Evolutionary conservation across 2,113 vertebrate genomes (phyloP), one percentile per base, ranked within the genome.

Genomic region (Heliornis fulica): DNA sequence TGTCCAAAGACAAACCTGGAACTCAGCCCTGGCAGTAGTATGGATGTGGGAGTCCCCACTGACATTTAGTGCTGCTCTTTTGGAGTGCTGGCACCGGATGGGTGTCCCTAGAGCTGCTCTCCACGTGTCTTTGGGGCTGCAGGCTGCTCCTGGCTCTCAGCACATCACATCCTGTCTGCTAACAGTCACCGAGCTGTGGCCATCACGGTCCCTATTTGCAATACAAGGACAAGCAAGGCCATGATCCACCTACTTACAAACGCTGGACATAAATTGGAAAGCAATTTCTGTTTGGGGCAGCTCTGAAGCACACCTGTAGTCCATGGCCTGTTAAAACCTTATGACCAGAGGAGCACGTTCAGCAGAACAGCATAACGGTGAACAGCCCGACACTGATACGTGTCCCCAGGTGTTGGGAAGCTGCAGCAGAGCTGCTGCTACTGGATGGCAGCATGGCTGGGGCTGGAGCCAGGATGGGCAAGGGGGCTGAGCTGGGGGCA

Each of bases 21-120:
- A 59, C 74, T 54, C 41, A 94, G 38, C 40, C 57, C 34, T 32
- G 48, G 46, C 85, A 45, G 29, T 31, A 71, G 40, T 31, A 36
- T 0, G 0, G 63, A 32, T 4, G 0, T 53, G 57, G 56, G 78
- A 78, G 32, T 43, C 70, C 59, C 31, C 5, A 1, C 70, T 31
- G 85, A 32, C 23, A 2, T 25, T 34, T 20, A 48, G 28, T 53
- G 66, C 56, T 79, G 72, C 56, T 56, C 28, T 40, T 91, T 63
- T 17, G 63, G 51, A 77, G 64, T 54, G 23, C 82, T 92, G 79
- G 40, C 51, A 32, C 11, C 66, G 71, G 4, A 40, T 74, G 61
- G 63, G 29, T 88, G 51, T 31, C 32, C n/a, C 16, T 25, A n/a
- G 64, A 23, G 57, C 53, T 46, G 48, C 1, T 89, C 41, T 13